Conservation (phyloP, 2,888 invertebrate genomes). For the Orthosia incerta region DNA sequence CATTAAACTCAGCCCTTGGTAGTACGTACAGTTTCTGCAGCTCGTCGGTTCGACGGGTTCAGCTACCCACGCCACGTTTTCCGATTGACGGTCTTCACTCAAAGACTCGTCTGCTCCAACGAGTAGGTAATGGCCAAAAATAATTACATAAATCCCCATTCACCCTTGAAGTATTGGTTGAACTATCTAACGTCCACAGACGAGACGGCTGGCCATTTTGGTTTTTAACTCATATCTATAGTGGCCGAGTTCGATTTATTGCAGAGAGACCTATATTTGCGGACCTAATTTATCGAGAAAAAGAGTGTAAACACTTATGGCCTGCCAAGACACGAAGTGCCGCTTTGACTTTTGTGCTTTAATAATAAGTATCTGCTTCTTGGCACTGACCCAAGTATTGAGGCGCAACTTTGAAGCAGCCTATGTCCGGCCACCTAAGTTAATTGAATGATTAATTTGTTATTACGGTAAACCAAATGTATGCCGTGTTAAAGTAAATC, state of each 20-base stretch:
- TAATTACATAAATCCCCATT: slow-evolving; percentile 25
- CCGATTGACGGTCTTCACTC: slow-evolving; percentile 19
- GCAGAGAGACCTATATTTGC: slow-evolving; percentile 20
- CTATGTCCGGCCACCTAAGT: slow-evolving; percentile 1
- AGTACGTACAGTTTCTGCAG: background rate
- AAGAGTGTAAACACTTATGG: slow-evolving; percentile 17
- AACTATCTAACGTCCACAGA: slow-evolving; percentile 6
- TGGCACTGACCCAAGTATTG: slow-evolving; percentile 19
- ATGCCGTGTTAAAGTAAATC: background rate
- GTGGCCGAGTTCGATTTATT: slow-evolving; percentile 17
- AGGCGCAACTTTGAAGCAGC: slow-evolving; percentile 1
- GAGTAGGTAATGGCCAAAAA: slow-evolving; percentile 5
- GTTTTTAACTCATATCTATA: slow-evolving; percentile 2
- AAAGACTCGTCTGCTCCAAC: slow-evolving; percentile 22
- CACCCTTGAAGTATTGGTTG: slow-evolving; percentile 7
- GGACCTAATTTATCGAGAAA: slow-evolving; percentile 12
- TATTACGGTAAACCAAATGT: slow-evolving; percentile 4
- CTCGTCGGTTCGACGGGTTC: slow-evolving; percentile 13
- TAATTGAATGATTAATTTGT: slow-evolving; percentile 7
- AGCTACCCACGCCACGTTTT: slow-evolving; percentile 10
- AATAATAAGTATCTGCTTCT: slow-evolving; percentile 35
- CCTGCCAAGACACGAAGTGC: slow-evolving; percentile 21
- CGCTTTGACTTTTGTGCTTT: slow-evolving; percentile 28
- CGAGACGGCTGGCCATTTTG: background rate
- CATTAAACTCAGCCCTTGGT: background rate